Percentiles rank a stretch among this genome's conserved stretches.
These are phyloP conservation scores for Halesus radiatus DNA, from an alignment of 1,140 invertebrate genomes.

Conservation along the genomic window DNA sequence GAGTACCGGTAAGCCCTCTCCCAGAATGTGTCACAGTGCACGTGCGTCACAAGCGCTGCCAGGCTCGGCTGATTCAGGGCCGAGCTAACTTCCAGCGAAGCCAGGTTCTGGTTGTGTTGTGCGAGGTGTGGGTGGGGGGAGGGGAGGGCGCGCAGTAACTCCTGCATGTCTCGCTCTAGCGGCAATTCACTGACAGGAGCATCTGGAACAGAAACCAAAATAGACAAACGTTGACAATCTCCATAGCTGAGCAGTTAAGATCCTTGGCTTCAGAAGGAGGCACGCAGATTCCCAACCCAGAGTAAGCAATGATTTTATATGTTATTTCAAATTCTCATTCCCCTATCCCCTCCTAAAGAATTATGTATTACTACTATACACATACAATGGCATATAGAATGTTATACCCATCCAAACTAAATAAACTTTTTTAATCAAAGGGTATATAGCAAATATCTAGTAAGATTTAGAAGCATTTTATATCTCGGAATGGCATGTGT, in stretches of 20 bases:
- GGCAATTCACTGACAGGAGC: conserved; percentile 45
- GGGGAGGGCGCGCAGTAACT: not conserved
- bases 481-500: too few species aligned
- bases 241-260: not conserved
- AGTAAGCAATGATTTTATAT: too few species aligned
- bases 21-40: conserved; percentile 51
- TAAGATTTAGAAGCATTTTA: too few species aligned
- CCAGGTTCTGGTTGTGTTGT: not conserved
- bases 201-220: conserved; percentile 6
- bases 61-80: not conserved
- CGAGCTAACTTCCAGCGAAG: not conserved
- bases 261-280: not conserved
- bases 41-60: conserved; percentile 39
- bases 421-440: too few species aligned
- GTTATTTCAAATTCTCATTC: too few species aligned
- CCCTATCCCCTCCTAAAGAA: too few species aligned
- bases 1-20: conserved; percentile 41
- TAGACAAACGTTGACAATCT: not conserved
- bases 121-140: not conserved
- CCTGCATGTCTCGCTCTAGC: conserved; percentile 36
- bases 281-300: too few species aligned
- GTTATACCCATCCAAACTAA: too few species aligned
- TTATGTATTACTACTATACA: too few species aligned
- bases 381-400: too few species aligned
- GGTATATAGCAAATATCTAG: too few species aligned